These are phyloP conservation scores for Caenorhabditis zanzibari DNA, from an alignment of 2,888 invertebrate species.

Conservation along the genomic window DNA sequence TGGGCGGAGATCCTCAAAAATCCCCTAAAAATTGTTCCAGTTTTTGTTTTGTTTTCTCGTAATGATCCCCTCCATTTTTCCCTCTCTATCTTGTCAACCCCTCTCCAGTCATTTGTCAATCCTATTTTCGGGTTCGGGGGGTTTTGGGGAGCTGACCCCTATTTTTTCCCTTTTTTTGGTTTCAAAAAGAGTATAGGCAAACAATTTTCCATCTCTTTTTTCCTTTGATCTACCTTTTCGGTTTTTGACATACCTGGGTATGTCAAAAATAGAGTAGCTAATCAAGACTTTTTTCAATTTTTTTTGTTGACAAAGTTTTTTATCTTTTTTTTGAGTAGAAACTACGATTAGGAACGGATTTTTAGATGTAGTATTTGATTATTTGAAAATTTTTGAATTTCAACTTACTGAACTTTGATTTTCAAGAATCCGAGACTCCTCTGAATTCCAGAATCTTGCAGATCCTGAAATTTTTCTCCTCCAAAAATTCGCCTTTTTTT, in stretches of 20 bases:
- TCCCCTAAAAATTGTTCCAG: background rate
- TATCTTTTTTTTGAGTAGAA: too few species aligned
- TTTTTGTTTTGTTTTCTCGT: slow-evolving; percentile 21
- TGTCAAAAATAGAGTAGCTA: background rate
- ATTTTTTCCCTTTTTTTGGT: background rate
- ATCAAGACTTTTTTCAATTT: background rate
- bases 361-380: too few species aligned
- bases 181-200: background rate
- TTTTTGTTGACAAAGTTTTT: background rate
- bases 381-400: background rate
- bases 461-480: too few species aligned
- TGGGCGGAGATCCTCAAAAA: too few species aligned
- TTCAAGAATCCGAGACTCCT: background rate
- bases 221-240: background rate
- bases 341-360: too few species aligned
- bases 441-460: background rate
- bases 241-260: background rate
- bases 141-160: background rate
- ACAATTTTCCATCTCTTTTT: slow-evolving; percentile 28
- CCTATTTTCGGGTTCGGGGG: slow-evolving; percentile 44
- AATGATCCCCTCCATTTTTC: slow-evolving; percentile 25
- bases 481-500: background rate
- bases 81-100: slow-evolving; percentile 5
- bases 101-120: slow-evolving; percentile 46
- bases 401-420: too few species aligned